Evolutionary conservation across 2,113 vertebrate species (phyloP), one percentile per base, ranked within the genome.

Genomic region (Donacobius atricapilla): DNA sequence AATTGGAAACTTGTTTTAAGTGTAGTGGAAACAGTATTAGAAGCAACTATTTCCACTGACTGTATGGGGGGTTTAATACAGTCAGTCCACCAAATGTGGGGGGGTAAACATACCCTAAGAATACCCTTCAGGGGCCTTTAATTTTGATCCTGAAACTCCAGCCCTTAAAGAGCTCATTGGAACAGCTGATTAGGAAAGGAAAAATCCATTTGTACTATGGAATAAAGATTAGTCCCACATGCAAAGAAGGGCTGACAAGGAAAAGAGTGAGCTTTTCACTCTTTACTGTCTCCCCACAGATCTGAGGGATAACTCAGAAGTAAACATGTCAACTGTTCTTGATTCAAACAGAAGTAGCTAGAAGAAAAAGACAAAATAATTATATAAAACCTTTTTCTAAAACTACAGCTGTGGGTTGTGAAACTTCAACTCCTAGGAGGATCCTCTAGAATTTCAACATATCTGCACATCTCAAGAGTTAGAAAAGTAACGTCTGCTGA

Each of bases 391-490:
- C 4, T 72, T 90, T 44, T 83, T 86, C 54, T 83, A 47, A 50
- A 95, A 63, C 64, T 75, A 66, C 72, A 89, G 76, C 77, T 88
- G 60, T 37, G 35, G 16, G 53, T 92, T 95, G 83, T 96, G 96
- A 95, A 97, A 97, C 93, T 56, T 86, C 51, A 83, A 47, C 47
- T 86, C 60, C 86, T 95, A 87, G 72, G 93, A 96, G 91, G 93
- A 92, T 93, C 92, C 82, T 80, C 64, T n/a, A 54, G 58, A 84
- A 96, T 96, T 97, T 96, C 96, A 93, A 95, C 95, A 96, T 96
- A 78, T 89, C 76, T 78, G 83, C 72, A 60, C 39, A 8, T 77
- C 86, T 95, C 39, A 11, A 85, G 80, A 45, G 64, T 69, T 47
- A 89, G 80, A 93, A 93, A 80, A 92, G 51, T 44, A 90, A 90